Evolutionary conservation across 2,113 vertebrate genomes (phyloP).

Genomic region (Apaloderma vittatum): DNA sequence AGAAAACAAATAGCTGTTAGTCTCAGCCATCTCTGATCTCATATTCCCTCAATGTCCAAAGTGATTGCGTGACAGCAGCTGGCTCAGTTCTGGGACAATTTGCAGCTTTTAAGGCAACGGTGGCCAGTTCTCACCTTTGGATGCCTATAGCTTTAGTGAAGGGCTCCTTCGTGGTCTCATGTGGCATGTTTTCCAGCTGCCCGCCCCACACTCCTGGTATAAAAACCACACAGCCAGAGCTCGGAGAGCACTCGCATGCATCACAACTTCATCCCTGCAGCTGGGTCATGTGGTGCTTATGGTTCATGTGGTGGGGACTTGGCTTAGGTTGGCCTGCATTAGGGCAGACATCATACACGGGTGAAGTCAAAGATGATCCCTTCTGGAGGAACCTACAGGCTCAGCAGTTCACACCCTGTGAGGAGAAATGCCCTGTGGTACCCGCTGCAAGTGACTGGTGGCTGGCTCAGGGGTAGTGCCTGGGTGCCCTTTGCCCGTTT

Average conservation of each 20-base stretch:
- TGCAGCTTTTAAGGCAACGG: fast-evolving
- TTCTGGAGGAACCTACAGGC: background rate
- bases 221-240: background rate
- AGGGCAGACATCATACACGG: fast-evolving
- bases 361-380: background rate
- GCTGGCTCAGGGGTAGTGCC: background rate
- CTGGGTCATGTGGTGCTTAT: background rate
- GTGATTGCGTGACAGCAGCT: background rate
- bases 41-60: background rate
- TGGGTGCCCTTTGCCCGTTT: background rate
- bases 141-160: background rate
- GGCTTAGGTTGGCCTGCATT: background rate
- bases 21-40: background rate
- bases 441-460: background rate
- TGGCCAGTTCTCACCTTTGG: background rate
- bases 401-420: background rate
- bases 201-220: background rate
- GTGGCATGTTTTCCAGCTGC: background rate
- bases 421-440: background rate
- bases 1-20: background rate
- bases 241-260: background rate
- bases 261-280: background rate
- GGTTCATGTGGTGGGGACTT: background rate
- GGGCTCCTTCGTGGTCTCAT: background rate
- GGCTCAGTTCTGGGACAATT: background rate